Conservation (phyloP, 2,888 invertebrate genomes). For the Hemistola chrysoprasaria region DNA sequence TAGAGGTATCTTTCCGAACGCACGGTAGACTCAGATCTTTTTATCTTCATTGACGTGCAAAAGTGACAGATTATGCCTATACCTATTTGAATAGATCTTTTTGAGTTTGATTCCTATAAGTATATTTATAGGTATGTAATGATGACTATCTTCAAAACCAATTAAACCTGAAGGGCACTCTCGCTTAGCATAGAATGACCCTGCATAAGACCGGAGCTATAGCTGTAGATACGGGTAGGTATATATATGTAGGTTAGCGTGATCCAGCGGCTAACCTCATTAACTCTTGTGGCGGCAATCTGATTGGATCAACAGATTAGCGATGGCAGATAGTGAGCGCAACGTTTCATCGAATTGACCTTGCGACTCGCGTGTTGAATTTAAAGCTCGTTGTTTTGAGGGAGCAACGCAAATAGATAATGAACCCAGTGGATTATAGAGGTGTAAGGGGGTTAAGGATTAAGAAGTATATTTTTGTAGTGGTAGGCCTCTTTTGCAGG, state of each 20-base stretch:
- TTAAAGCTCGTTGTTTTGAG: conserved; percentile 8
- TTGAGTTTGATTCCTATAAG: too few relatives aligned
- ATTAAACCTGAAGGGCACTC: neutral
- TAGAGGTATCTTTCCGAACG: too few relatives aligned
- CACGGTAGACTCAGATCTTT: too few relatives aligned
- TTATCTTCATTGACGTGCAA: too few relatives aligned
- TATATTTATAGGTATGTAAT: too few relatives aligned
- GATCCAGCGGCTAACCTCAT: conserved; percentile 35
- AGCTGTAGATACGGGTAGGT: conserved; percentile 3
- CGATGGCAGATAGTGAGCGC: conserved; percentile 41
- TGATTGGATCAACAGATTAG: conserved; percentile 57
- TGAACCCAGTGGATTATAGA: neutral
- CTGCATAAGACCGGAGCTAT: conserved; percentile 1
- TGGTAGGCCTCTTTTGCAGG: too few relatives aligned
- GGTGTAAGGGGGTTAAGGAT: too few relatives aligned
- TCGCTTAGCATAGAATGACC: neutral
- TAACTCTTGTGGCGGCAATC: conserved; percentile 37
- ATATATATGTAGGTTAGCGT: conserved; percentile 27
- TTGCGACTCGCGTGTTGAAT: conserved; percentile 25
- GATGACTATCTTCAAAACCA: neutral
- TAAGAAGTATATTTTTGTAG: too few relatives aligned
- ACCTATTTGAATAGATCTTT: too few relatives aligned
- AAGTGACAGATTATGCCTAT: too few relatives aligned
- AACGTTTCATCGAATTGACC: conserved; percentile 32
- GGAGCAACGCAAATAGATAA: conserved; percentile 9